phyloP scores from a whole-genome alignment of 1,140 invertebrate genomes.

The Heliconius nattereri region DNA sequence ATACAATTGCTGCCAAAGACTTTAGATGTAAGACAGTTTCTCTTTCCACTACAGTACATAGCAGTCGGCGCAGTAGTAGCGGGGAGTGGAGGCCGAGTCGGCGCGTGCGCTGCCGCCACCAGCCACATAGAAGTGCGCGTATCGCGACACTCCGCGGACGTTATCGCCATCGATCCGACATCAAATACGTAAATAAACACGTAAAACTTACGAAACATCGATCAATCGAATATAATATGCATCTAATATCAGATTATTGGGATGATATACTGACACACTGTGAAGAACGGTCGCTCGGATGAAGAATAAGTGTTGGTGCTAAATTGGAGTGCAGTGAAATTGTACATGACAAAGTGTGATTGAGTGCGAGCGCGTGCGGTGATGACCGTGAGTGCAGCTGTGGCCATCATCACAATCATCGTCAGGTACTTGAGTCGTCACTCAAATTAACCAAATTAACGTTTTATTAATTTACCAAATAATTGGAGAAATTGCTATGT shows the following conservation, averaged over 20 bases:
- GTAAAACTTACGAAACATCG: not conserved
- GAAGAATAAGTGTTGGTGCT: not conserved
- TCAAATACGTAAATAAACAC: not conserved
- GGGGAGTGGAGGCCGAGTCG: not conserved
- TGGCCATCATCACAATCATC: not conserved
- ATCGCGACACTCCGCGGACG: not conserved
- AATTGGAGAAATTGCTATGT: no score
- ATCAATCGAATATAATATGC: not conserved
- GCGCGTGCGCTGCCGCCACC: not conserved
- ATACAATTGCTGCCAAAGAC: not conserved
- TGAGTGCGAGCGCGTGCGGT: conserved; percentile 3
- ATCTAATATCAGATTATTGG: not conserved
- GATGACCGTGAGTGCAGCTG: conserved; percentile 15
- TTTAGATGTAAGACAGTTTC: not conserved
- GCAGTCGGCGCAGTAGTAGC: not conserved
- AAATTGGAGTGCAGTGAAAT: not conserved
- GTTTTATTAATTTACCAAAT: no score
- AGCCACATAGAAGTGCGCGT: not conserved
- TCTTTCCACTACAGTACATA: not conserved
- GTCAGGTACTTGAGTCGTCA: not conserved
- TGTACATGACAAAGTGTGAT: not conserved
- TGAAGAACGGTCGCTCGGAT: not conserved
- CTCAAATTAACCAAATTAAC: no score
- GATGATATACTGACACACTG: not conserved
- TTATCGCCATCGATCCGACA: not conserved